phyloP scores from a whole-genome alignment of 2,113 vertebrate genomes.

The Pontoporia blainvillei region DNA sequence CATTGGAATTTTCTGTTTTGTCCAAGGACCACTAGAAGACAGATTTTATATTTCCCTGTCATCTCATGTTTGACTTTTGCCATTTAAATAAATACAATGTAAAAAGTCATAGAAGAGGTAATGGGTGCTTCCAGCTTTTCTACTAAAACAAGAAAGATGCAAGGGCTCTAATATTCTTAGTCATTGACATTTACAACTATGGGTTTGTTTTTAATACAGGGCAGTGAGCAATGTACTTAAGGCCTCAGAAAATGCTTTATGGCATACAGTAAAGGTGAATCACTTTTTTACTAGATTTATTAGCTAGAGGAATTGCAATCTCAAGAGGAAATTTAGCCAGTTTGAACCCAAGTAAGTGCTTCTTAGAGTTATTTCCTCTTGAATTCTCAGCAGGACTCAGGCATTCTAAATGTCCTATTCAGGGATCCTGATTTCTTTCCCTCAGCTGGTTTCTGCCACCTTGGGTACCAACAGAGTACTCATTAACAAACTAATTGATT shows the following conservation, averaged over 20 bases:
- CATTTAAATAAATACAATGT: slow-evolving; percentile 81
- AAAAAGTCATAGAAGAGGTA: slow-evolving; percentile 82
- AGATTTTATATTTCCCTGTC: slow-evolving; percentile 75
- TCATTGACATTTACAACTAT: slow-evolving; percentile 87
- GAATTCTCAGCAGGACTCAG: slow-evolving; percentile 82
- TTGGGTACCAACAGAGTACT: slow-evolving; percentile 82
- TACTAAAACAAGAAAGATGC: slow-evolving; percentile 74
- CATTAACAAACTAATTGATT: slow-evolving; percentile 89
- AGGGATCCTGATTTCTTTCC: slow-evolving; percentile 68
- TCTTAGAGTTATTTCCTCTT: slow-evolving; percentile 80
- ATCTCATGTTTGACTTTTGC: slow-evolving; percentile 80
- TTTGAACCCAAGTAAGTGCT: slow-evolving; percentile 81
- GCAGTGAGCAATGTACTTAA: slow-evolving; percentile 85
- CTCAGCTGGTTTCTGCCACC: slow-evolving; percentile 78
- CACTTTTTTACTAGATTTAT: slow-evolving; percentile 84
- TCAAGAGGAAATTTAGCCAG: slow-evolving; percentile 81
- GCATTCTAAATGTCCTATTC: slow-evolving; percentile 76
- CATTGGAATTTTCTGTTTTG: slow-evolving; percentile 70
- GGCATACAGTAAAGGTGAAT: slow-evolving; percentile 85
- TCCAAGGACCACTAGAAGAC: slow-evolving; percentile 70
- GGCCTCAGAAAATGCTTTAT: slow-evolving; percentile 84
- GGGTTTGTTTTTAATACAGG: slow-evolving; percentile 86
- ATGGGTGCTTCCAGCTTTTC: slow-evolving; percentile 81
- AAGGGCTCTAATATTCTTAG: slow-evolving; percentile 79
- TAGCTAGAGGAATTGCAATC: slow-evolving; percentile 79